A percentile compares a stretch with the other conserved stretches of the same genome.
These are phyloP conservation scores for Salvator merianae DNA, from an alignment of 2,113 vertebrate species.

Conservation along the genomic window DNA sequence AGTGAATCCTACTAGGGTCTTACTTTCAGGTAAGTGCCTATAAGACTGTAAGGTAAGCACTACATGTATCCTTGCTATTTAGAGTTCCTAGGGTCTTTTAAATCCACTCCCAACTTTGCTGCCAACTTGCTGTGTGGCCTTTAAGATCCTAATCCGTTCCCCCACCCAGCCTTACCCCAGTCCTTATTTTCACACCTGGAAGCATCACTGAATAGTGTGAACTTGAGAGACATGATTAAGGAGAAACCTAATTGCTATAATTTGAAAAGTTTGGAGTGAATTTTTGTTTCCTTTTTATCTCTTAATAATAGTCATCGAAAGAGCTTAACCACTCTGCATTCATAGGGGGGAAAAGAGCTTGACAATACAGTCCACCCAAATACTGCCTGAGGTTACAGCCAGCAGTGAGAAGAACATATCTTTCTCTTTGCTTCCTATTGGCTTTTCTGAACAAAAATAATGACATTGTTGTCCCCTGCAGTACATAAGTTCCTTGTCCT, in stretches of 20 bases:
- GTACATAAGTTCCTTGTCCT: neutral
- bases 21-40: neutral
- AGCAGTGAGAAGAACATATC: neutral
- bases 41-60: accelerated
- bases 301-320: neutral
- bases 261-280: neutral
- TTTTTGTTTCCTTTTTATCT: neutral
- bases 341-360: neutral
- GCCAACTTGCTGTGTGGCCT: neutral
- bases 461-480: neutral
- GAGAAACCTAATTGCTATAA: neutral
- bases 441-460: neutral
- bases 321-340: neutral
- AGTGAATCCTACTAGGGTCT: neutral
- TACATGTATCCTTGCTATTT: neutral
- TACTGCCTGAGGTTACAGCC: neutral
- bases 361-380: constrained; percentile 10
- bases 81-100: neutral
- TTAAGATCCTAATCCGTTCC: constrained; percentile 1
- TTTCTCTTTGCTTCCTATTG: neutral
- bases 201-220: neutral
- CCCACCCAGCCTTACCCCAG: too few species aligned
- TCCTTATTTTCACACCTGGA: neutral
- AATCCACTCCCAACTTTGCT: neutral
- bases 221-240: neutral